Evolutionary conservation across 2,888 invertebrate species (phyloP), one percentile per base, ranked within the genome.

Genomic region (Protodeltote pygarga): DNA sequence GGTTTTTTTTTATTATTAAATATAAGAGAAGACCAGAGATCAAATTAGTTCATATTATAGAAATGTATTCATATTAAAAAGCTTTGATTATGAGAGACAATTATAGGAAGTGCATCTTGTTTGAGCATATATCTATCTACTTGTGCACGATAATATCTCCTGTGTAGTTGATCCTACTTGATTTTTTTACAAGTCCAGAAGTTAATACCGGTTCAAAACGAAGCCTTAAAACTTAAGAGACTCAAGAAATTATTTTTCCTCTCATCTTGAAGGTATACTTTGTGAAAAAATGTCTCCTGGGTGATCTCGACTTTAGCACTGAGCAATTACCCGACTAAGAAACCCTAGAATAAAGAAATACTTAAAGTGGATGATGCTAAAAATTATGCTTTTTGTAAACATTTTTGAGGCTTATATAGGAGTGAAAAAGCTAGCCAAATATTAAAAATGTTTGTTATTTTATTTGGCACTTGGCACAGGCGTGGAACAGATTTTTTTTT

Each of bases 271-370:
- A 24, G 28, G n/a, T n/a, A n/a, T n/a, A 25, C 41, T 51, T 45
- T 31, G 37, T 31, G 19, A 39, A 27, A 52, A 52, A 52, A 59
- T 46, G 27, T 31, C 41, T 14, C 60, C 42, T 11, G 46, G 38
- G 60, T 15, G 33, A 28, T 17, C 34, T 34, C 24, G 14, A 28
- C 28, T 25, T 9, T 17, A 57, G 37, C 27, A 41, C 52, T 13
- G 34, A 46, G 52, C 59, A 59, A 58, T 58, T 59, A 58, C 52
- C 39, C 31, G 29, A 35, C 29, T 13, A 28, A 28, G 28, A 28
- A 28, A 28, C 20, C 28, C 23, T 31, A 38, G 59, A 58, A 52
- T 52, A 46, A 58, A 57, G 17, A 20, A 45, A 16, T 46, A 29
- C 38, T 31, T 23, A 45, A 21, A 50, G 10, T 2, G 19, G 29